Evolutionary conservation across 2,888 invertebrate species (phyloP), one percentile per base, ranked within the genome.

Genomic region (Calameuta pallipes): DNA sequence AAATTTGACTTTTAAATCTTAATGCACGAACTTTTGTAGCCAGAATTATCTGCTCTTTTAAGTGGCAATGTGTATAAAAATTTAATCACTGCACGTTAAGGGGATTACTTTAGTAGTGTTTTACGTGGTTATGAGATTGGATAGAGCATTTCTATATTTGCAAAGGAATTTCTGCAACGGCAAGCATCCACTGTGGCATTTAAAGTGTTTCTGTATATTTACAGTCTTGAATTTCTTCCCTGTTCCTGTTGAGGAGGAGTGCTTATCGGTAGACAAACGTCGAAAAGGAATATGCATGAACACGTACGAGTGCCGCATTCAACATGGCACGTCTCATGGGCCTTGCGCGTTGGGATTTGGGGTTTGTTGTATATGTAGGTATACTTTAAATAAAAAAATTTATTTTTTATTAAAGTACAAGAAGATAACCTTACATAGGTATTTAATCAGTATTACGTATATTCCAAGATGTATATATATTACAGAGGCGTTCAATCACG

Each of bases 351-450:
- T 96, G 81, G 97, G 97, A 12, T 96, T 97, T 82, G 97, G 97
- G 1, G 96, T 97, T 13, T 97, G 97, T 89, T 97, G 97, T 91
- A 94, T 97, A 77, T 97, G 97, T 97, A 91, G 95, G 96, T 95
- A 85, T 78, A 77, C 2, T 6, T 56, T 9, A 23, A 23, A 23
- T 56, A 23, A 23, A 56, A 56, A 23, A 23, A 9, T 9, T 0
- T 9, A 41, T 41, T 41, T 41, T 41, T 41, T 56, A 56, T 23
- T 23, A 56, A 56, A 23, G 2, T 2, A 2, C 2, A 56, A 56
- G 9, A 23, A 56, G 56, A 56, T 23, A 23, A 56, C 56, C 56
- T 23, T 9, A 15, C 6, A 23, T 15, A 41, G 0, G 15, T 6
- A 41, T 15, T 41, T 41, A 15, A 6, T 41, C 6, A 6, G 6